A percentile compares a stretch with the other conserved stretches of the same genome.
phyloP scores from a whole-genome alignment of 2,113 vertebrate species.

The Machaerirhynchus nigripectus region DNA sequence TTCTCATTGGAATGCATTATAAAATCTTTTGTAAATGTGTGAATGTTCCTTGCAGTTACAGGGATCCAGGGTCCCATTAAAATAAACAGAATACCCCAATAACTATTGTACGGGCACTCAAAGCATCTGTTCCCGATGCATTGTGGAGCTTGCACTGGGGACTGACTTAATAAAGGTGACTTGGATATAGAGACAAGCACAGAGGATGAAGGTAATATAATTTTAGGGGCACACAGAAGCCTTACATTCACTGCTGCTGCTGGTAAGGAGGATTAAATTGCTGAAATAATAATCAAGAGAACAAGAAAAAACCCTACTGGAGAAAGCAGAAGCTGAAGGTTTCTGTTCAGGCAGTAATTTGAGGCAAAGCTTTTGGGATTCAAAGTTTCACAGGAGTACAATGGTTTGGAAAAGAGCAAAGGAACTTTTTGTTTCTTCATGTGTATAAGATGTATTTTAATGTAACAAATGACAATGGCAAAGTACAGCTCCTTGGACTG shows the following conservation, averaged over 20 bases:
- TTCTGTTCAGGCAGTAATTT: background rate
- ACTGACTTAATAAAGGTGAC: slow-evolving; percentile 27
- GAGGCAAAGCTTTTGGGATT: background rate
- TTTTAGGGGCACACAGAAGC: slow-evolving; percentile 11
- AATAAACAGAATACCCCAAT: slow-evolving; percentile 36
- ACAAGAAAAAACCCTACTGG: background rate
- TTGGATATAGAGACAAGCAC: background rate
- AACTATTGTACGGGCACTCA: background rate
- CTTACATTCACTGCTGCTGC: background rate
- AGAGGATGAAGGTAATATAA: background rate
- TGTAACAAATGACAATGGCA: background rate
- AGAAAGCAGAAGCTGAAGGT: background rate
- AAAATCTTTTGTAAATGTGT: slow-evolving; percentile 26
- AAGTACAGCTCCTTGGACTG: background rate
- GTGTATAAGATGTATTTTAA: background rate
- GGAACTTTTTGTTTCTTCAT: background rate
- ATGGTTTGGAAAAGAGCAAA: background rate
- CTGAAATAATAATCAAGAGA: slow-evolving; percentile 17
- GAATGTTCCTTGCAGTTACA: slow-evolving; percentile 23
- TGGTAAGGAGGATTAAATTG: slow-evolving; percentile 6
- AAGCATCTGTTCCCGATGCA: background rate
- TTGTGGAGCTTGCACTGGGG: background rate
- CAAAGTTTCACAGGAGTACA: background rate
- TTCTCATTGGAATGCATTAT: slow-evolving; percentile 8
- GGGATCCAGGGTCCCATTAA: slow-evolving; percentile 27